A percentile compares a stretch with the other conserved stretches of the same genome.
phyloP scores from a whole-genome alignment of 2,797 vertebrate genomes.

The Pseudochromis fuscus region DNA sequence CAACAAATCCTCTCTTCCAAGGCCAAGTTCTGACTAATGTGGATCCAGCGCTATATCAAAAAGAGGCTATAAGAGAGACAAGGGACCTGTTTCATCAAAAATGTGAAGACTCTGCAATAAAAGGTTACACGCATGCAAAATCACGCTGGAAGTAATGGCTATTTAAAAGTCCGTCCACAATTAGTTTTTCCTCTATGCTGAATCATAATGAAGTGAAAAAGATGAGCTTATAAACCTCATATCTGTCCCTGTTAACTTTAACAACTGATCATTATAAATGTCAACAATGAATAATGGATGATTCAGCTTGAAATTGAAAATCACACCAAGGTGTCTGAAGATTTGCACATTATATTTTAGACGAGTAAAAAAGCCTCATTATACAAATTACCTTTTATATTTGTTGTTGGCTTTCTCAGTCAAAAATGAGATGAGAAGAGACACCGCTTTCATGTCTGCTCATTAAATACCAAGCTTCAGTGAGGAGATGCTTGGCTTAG shows the following conservation, averaged over 20 bases:
- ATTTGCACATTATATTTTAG: neutral
- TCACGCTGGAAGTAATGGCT: neutral
- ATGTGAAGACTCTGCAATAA: constrained; percentile 2
- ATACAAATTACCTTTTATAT: neutral
- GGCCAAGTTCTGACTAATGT: constrained; percentile 44
- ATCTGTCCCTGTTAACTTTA: neutral
- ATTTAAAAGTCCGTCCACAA: neutral
- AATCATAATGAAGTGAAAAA: constrained; percentile 15
- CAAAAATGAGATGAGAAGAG: neutral
- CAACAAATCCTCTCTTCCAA: constrained; percentile 35
- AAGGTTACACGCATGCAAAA: constrained; percentile 8
- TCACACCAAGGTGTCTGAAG: no score
- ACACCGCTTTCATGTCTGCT: neutral
- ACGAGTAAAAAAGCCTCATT: neutral
- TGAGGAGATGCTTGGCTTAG: neutral
- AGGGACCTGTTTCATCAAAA: constrained; percentile 26
- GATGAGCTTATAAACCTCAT: neutral
- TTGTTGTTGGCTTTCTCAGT: neutral
- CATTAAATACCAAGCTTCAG: neutral
- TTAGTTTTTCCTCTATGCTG: neutral
- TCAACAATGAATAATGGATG: neutral
- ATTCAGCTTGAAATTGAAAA: neutral
- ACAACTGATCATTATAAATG: constrained; percentile 13
- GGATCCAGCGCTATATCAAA: constrained; percentile 35
- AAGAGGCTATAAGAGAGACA: constrained; percentile 15